Evolutionary conservation across 2,888 invertebrate genomes (phyloP).

Genomic region (Tetanocera ferruginea): DNA sequence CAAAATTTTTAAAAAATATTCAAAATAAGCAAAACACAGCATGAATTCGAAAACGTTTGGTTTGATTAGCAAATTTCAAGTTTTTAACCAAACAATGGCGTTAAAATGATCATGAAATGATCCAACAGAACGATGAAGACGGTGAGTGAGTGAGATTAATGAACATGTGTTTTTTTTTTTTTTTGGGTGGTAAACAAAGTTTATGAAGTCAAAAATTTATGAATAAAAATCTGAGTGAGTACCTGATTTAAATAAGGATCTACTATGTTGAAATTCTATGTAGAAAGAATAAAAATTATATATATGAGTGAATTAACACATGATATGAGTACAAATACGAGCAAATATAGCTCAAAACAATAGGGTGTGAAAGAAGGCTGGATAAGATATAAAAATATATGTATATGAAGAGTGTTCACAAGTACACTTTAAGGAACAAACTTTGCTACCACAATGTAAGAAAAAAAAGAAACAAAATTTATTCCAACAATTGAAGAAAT

Average conservation of each 20-base stretch:
- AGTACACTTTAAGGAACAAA: too few species aligned
- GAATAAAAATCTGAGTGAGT: too few species aligned
- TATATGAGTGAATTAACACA: too few species aligned
- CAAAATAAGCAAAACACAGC: constrained; percentile 61
- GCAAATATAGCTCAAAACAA: neutral
- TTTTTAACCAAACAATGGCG: neutral
- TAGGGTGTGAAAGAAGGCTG: neutral
- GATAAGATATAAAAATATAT: too few species aligned
- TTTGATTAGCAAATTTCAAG: neutral
- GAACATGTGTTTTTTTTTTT: too few species aligned
- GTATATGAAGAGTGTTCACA: too few species aligned
- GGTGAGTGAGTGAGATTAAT: neutral
- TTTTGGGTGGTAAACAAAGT: neutral
- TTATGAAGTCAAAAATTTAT: neutral
- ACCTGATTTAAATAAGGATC: too few species aligned
- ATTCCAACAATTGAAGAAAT: neutral
- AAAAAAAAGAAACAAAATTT: neutral
- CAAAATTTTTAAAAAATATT: constrained; percentile 31
- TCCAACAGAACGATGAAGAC: neutral
- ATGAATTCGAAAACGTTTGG: constrained; percentile 50
- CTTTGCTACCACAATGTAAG: too few species aligned
- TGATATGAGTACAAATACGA: neutral
- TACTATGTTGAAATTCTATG: too few species aligned
- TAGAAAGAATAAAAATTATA: too few species aligned
- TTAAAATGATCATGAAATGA: constrained; percentile 13